Base-by-base conservation (phyloP, 2,113 vertebrate genomes). In the Neogobius melanostomus region DNA sequence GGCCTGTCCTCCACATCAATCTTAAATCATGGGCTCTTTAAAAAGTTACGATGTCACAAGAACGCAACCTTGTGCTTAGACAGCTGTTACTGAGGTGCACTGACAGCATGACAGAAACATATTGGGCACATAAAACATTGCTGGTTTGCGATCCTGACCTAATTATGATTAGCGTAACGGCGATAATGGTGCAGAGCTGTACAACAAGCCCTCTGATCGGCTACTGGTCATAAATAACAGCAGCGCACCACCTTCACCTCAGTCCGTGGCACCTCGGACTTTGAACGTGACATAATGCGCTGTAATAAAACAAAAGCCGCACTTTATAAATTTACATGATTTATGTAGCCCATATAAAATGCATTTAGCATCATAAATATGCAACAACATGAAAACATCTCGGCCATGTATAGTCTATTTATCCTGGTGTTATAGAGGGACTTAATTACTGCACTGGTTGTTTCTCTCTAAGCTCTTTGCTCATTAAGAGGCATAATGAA, bases 261-360 rank as follows among this genome's bases (percentile, higher is more conserved):
- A 60, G 56, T 77, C 81, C 77, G 72, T 74, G 73, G 76, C 87
- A 84, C 74, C 85, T 84, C 87, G 80, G 75, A 86, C 85, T 91
- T 89, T 43, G 81, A 91, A 90, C 90, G 89, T 75, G 88, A 91
- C 90, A 90, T 88, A 87, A 92, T 85, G 78, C 71, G 82, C 80
- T 88, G 88, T 17, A 87, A 90, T 91, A 89, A 91, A 92, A 91
- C 82, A 50, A 88, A 91, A 87, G 64, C 77, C 76, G 85, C 83
- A 89, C 82, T 92, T 91, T 86, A 91, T 92, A 68, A 87, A 91
- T 87, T 77, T 85, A 60, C 81, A 80, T 91, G 85, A 92, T 92
- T 91, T 88, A 91, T 91, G 42, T 60, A 73, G n/a, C 80, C 67
- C 45, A 56, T 75, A 76, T 65, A 77, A 84, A 69, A 90, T 71